These are phyloP conservation scores for Pterocles burchelli DNA, from an alignment of 2,113 vertebrate genomes.

Conservation along the genomic window DNA sequence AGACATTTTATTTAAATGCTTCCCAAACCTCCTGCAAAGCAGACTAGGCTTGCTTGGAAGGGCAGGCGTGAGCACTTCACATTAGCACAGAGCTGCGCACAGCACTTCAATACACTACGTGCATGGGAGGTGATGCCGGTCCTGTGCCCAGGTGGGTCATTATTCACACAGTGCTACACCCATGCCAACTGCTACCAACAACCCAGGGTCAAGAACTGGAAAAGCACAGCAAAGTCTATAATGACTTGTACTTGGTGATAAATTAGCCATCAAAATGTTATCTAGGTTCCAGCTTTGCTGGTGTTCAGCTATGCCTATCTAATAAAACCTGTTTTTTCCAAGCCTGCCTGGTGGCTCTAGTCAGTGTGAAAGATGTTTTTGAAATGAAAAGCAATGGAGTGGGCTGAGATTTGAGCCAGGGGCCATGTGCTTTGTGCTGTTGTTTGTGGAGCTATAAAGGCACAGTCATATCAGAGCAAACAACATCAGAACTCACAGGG, in stretches of 20 bases:
- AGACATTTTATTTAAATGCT: not conserved
- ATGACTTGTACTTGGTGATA: not conserved
- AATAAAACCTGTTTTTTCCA: not conserved
- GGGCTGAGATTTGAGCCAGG: not conserved
- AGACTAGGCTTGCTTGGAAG: not conserved
- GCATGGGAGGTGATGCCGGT: accelerated
- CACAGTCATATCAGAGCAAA: not conserved
- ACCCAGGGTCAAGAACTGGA: not conserved
- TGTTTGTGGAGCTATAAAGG: not conserved
- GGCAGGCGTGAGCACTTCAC: accelerated
- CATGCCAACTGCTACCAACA: accelerated
- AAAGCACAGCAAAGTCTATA: not conserved
- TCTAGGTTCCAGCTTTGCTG: not conserved
- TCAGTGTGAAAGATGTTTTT: not conserved
- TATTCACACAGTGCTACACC: not conserved
- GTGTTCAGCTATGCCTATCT: accelerated
- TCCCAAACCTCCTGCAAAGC: not conserved
- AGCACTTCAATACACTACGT: accelerated
- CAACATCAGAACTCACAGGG: not conserved
- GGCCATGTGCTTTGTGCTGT: not conserved
- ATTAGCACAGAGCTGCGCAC: not conserved
- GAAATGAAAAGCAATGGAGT: not conserved
- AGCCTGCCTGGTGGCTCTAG: not conserved
- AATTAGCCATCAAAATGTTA: not conserved
- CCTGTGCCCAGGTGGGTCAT: not conserved